A percentile compares a stretch with the other conserved stretches of the same genome.
These are phyloP conservation scores for Aphelocoma coerulescens DNA, from an alignment of 2,113 vertebrate genomes.

Conservation along the genomic window DNA sequence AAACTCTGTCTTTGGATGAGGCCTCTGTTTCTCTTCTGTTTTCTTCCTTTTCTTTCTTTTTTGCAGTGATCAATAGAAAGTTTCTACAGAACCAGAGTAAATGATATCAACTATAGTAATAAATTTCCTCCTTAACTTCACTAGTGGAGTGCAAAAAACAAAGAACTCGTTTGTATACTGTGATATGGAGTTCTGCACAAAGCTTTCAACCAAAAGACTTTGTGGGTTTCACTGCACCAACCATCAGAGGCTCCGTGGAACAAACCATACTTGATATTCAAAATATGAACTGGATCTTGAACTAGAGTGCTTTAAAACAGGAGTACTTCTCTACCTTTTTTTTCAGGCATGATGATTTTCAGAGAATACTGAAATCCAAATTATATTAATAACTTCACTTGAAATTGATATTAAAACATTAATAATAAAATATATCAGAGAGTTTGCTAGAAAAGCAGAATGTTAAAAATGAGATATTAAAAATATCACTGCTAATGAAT, in stretches of 20 bases:
- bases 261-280: not conserved
- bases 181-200: not conserved
- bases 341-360: not conserved
- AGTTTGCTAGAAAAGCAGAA: not conserved
- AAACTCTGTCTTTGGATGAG: not conserved
- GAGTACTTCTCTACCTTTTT: not conserved
- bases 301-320: not conserved
- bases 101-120: not conserved
- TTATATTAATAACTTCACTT: not conserved
- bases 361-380: not conserved
- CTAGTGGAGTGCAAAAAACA: not conserved
- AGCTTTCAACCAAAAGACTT: not conserved
- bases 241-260: not conserved
- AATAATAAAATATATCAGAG: not conserved
- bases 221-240: not conserved
- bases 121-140: not conserved
- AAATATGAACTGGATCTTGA: not conserved
- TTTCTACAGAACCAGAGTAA: not conserved
- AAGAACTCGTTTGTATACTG: not conserved
- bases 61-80: not conserved
- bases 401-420: not conserved
- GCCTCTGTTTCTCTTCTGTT: not conserved
- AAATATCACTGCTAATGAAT: not conserved
- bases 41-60: not conserved
- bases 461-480: not conserved